These are phyloP conservation scores for Agapornis roseicollis DNA, from an alignment of 2,113 vertebrate genomes.

Conservation along the genomic window DNA sequence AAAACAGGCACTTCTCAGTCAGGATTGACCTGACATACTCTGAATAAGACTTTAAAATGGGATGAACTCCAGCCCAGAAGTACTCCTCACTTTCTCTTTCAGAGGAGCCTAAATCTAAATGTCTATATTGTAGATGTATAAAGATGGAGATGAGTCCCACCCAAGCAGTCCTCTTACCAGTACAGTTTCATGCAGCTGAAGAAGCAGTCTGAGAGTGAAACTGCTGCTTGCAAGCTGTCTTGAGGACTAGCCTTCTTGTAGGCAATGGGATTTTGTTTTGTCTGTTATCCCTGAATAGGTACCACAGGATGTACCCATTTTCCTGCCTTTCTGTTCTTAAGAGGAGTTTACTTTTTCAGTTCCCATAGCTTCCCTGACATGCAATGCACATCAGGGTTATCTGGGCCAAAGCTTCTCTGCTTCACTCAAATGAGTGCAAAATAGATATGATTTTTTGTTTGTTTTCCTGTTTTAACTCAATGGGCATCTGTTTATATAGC, in stretches of 20 bases:
- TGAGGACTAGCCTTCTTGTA: not conserved
- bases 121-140: not conserved
- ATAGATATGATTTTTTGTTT: not conserved
- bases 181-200: not conserved
- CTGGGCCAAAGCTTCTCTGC: not conserved
- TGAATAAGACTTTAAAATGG: not conserved
- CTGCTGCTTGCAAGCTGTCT: not conserved
- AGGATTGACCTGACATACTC: not conserved
- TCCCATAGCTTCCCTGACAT: not conserved
- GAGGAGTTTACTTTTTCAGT: not conserved
- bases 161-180: not conserved
- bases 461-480: not conserved
- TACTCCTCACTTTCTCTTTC: not conserved
- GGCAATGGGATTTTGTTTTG: not conserved
- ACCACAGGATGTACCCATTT: not conserved
- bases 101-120: not conserved
- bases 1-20: not conserved
- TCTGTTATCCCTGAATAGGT: accelerated
- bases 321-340: not conserved
- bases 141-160: not conserved
- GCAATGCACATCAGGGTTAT: not conserved
- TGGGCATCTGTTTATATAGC: not conserved
- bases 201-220: not conserved
- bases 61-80: not conserved
- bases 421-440: not conserved